These are phyloP conservation scores for Lepisosteus oculatus DNA, from an alignment of 2,113 vertebrate species.

Conservation along the genomic window DNA sequence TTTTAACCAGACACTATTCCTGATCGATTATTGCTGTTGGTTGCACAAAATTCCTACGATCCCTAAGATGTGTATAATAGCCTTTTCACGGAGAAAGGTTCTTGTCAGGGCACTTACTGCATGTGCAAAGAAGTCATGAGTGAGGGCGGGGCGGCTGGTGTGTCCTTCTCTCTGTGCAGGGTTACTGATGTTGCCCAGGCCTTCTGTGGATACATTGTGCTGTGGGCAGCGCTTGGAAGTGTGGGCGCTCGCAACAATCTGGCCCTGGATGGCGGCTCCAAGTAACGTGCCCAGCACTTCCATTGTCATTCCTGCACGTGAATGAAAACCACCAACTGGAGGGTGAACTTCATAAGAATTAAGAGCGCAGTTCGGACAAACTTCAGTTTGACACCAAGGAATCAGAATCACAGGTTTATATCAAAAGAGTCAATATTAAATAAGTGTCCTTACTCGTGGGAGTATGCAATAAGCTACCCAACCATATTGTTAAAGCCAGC, in stretches of 20 bases:
- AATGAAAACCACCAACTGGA: conserved; percentile 3
- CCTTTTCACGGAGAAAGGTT: too few relatives aligned
- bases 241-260: conserved; percentile 88
- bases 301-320: conserved; percentile 83
- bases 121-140: conserved; percentile 63
- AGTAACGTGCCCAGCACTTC: conserved; percentile 87
- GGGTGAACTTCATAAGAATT: neutral
- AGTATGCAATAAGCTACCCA: too few relatives aligned
- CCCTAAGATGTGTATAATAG: too few relatives aligned
- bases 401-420: too few relatives aligned
- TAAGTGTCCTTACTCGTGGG: too few relatives aligned
- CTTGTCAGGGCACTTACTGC: conserved; percentile 55
- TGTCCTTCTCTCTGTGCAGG: conserved; percentile 33
- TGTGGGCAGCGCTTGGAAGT: conserved; percentile 64
- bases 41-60: too few relatives aligned
- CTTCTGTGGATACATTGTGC: conserved; percentile 51
- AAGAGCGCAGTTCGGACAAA: too few relatives aligned
- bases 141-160: conserved; percentile 47
- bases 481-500: too few relatives aligned
- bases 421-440: too few relatives aligned
- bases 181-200: conserved; percentile 57
- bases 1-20: too few relatives aligned
- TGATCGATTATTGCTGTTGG: too few relatives aligned
- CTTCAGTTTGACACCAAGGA: too few relatives aligned
- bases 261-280: conserved; percentile 87